Percentiles rank a stretch among this genome's conserved stretches.
These are phyloP conservation scores for Tryphoninae sp. DNA, from an alignment of 2,888 invertebrate species.

Conservation along the genomic window DNA sequence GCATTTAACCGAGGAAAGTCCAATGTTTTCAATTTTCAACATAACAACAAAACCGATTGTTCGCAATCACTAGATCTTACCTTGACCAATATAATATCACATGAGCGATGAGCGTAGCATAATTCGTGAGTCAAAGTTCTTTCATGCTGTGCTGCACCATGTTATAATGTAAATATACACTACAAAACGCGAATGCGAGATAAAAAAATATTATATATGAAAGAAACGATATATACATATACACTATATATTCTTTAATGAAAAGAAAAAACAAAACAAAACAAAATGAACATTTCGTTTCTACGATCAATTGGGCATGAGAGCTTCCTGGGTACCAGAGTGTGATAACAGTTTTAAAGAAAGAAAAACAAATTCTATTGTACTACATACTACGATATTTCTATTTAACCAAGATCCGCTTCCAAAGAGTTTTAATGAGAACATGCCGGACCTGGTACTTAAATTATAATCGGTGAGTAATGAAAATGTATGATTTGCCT, in stretches of 20 bases:
- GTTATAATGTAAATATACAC: constrained; percentile 56
- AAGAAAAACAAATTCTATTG: constrained; percentile 39
- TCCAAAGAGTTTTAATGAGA: constrained; percentile 1
- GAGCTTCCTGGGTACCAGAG: constrained; percentile 62
- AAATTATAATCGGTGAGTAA: constrained; percentile 4
- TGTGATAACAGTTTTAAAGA: constrained; percentile 49
- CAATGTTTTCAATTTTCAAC: constrained; percentile 33
- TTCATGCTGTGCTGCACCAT: constrained; percentile 62
- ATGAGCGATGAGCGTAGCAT: constrained; percentile 60
- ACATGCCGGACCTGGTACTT: constrained; percentile 6
- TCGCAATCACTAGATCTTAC: constrained; percentile 54
- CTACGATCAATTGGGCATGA: constrained; percentile 57
- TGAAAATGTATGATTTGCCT: constrained; percentile 18
- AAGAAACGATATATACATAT: constrained; percentile 44
- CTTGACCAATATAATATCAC: constrained; percentile 63
- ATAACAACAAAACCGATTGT: constrained; percentile 32
- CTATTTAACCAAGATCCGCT: constrained; percentile 9
- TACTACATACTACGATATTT: constrained; percentile 31
- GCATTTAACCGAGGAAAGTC: constrained; percentile 47
- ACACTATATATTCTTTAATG: constrained; percentile 41
- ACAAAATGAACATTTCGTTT: constrained; percentile 46
- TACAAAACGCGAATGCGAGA: constrained; percentile 47
- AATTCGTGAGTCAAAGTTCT: constrained; percentile 50
- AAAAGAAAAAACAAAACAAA: constrained; percentile 8
- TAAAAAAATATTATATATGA: constrained; percentile 48